phyloP scores from a whole-genome alignment of 2,797 vertebrate species.

The Sphaeramia orbicularis region DNA sequence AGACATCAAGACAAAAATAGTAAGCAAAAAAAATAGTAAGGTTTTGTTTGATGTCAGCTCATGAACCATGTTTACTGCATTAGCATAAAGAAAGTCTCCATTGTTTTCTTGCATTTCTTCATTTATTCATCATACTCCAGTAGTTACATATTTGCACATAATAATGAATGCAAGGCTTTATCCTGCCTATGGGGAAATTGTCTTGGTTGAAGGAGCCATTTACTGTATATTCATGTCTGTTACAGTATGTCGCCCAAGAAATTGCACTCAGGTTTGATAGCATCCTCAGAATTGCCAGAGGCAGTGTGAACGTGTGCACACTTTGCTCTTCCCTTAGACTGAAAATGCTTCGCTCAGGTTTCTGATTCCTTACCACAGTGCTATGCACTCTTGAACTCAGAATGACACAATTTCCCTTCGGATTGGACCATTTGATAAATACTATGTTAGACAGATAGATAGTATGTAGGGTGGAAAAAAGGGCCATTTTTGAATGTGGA shows the following conservation, averaged over 20 bases:
- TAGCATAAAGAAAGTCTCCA: neutral
- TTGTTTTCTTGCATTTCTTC: neutral
- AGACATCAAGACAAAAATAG: neutral
- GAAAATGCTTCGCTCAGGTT: constrained; percentile 42
- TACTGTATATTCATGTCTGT: constrained; percentile 40
- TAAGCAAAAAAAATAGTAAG: too few species aligned
- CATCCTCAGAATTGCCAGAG: constrained; percentile 52
- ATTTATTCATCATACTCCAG: constrained; percentile 3
- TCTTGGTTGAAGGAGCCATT: constrained; percentile 44
- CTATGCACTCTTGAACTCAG: constrained; percentile 44
- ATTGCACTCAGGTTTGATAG: constrained; percentile 63
- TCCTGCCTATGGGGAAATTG: constrained; percentile 41
- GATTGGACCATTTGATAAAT: constrained; percentile 57
- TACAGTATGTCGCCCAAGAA: constrained; percentile 56
- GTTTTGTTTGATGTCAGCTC: neutral
- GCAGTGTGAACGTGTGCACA: constrained; percentile 35
- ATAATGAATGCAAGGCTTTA: constrained; percentile 40
- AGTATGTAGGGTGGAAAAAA: constrained; percentile 17
- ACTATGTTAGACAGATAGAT: constrained; percentile 55
- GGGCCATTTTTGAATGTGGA: constrained; percentile 38
- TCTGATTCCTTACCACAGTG: neutral
- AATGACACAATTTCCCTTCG: constrained; percentile 39
- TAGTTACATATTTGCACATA: constrained; percentile 2
- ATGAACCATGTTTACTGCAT: neutral
- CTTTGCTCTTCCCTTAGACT: constrained; percentile 22